A percentile compares a stretch with the other conserved stretches of the same genome.
phyloP scores from a whole-genome alignment of 2,113 vertebrate species.

The Mormyrus lacerda region DNA sequence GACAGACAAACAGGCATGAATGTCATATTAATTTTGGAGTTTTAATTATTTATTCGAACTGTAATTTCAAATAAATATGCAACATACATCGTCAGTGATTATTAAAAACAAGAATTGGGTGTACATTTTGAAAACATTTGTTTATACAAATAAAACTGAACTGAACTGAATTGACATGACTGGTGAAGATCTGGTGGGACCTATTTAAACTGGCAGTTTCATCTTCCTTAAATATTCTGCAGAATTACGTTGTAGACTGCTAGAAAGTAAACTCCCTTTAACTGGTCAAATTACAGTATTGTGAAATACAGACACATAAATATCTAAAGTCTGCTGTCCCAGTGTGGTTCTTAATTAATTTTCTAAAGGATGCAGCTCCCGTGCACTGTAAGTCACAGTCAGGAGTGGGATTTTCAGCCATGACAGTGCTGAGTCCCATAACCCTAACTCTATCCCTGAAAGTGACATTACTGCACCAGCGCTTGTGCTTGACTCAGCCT shows the following conservation, averaged over 20 bases:
- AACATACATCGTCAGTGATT: too few species aligned
- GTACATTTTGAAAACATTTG: too few species aligned
- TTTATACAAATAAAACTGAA: too few species aligned
- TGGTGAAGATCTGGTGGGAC: neutral
- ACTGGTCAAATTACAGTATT: neutral
- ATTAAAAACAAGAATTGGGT: too few species aligned
- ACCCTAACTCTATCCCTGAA: conserved; percentile 59
- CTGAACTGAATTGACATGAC: too few species aligned
- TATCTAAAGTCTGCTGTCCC: conserved; percentile 50
- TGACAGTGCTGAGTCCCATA: conserved; percentile 77
- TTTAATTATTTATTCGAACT: too few species aligned
- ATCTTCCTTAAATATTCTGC: neutral
- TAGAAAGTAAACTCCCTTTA: neutral
- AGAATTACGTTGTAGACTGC: neutral
- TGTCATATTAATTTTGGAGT: too few species aligned
- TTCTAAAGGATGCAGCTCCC: conserved; percentile 87
- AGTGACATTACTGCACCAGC: conserved; percentile 82
- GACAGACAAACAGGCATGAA: neutral
- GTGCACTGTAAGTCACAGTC: conserved; percentile 83
- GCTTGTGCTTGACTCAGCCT: neutral
- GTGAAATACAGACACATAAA: neutral
- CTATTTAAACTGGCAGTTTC: neutral
- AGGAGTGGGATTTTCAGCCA: conserved; percentile 86
- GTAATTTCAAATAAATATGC: too few species aligned
- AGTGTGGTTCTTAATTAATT: conserved; percentile 90